phyloP scores from a whole-genome alignment of 1,140 invertebrate species.

The Sogatella furcifera region DNA sequence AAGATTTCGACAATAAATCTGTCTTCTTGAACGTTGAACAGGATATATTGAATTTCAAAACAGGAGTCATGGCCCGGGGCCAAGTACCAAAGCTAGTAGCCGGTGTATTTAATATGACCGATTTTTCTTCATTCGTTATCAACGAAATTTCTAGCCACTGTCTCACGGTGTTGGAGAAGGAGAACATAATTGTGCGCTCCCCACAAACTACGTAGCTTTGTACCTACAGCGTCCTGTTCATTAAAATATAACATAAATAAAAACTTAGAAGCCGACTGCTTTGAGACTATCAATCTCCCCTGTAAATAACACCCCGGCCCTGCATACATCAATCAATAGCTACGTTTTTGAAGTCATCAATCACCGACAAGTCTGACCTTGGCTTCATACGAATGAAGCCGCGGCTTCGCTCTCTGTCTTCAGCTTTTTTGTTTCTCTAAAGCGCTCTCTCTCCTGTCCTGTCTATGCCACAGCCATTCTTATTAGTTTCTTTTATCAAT shows the following conservation, averaged over 20 bases:
- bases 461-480: too few species aligned
- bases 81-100: not conserved
- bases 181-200: too few species aligned
- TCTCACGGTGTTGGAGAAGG: too few species aligned
- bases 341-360: not conserved
- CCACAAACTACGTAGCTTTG: too few species aligned
- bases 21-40: not conserved
- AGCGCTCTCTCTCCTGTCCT: too few species aligned
- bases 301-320: not conserved
- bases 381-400: too few species aligned
- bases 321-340: not conserved
- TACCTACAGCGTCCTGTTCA: not conserved
- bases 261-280: not conserved
- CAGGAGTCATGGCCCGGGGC: not conserved
- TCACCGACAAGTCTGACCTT: not conserved
- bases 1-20: not conserved
- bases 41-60: slow-evolving; percentile 3
- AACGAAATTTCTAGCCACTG: too few species aligned
- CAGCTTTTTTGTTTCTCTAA: too few species aligned
- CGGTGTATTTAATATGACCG: too few species aligned
- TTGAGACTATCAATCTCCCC: not conserved
- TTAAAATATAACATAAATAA: slow-evolving; percentile 4
- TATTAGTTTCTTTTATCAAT: too few species aligned
- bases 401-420: too few species aligned
- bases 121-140: too few species aligned